Evolutionary conservation across 2,888 invertebrate genomes (phyloP), one percentile per base, ranked within the genome.

Genomic region (Flexamia atlantica): DNA sequence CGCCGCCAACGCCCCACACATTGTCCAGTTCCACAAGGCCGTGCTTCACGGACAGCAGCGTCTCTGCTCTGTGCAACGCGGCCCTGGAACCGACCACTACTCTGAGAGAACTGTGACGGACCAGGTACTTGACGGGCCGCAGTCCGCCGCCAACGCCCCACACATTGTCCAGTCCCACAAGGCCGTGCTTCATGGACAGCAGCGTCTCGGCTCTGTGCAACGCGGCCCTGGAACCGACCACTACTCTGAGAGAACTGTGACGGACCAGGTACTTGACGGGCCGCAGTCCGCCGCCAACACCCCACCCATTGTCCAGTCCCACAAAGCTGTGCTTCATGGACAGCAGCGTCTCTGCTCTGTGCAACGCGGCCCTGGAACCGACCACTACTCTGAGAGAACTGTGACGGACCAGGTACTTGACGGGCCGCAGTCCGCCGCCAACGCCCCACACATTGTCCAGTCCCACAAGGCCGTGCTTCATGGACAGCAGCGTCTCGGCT

Each of bases 391-490:
- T n/a, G n/a, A n/a, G n/a, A n/a, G n/a, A n/a, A n/a, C n/a, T n/a
- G n/a, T 97, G 95, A 17, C 95, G 94, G 87, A 97, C 95, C 86
- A 98, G 94, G 85, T 95, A 95, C 90, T 97, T 97, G 81, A 98
- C 98, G 1, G 98, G 98, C 89, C 97, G 93, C 89, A 96, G 93
- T 5, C 97, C 97, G 0, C 98, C 98, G 0, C 97, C 97, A 84
- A 96, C 95, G 2, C 98, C 98, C 98, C 98, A 98, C 10, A 98
- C 97, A 89, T 97, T 98, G 91, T 98, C 97, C 87, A 98, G 91
- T 84, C 97, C 92, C 5, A 97, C 96, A 88, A 97, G 93, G 0
- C 97, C 97, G 88, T 97, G 96, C 88, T 97, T 97, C 94, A 97
- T 95, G 2, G 95, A 95, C 30, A 98, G 91, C 83, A 97, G 90